A percentile compares a stretch with the other conserved stretches of the same genome.
These are phyloP conservation scores for Sylvietta virens DNA, from an alignment of 2,113 vertebrate genomes.

Conservation along the genomic window DNA sequence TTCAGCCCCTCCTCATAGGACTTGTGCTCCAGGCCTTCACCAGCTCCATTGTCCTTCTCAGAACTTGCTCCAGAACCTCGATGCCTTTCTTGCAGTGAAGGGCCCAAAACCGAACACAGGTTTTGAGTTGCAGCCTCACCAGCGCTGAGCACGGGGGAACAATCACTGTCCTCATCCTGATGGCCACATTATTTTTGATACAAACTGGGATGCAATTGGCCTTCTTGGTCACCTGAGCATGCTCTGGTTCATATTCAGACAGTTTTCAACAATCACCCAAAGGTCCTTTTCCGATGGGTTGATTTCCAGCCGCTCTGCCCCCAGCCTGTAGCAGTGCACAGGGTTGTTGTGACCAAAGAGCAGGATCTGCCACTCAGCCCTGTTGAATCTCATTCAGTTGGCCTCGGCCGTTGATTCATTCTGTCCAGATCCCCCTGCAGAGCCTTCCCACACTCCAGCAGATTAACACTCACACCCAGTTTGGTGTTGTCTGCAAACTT, in stretches of 20 bases:
- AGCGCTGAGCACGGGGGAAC: not conserved
- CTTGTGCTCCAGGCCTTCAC: not conserved
- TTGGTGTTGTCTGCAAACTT: not conserved
- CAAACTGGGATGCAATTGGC: not conserved
- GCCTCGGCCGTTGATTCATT: not conserved
- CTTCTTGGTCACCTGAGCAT: not conserved
- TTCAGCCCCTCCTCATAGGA: not conserved
- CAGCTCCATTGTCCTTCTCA: not conserved
- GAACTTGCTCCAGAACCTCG: not conserved
- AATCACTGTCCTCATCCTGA: fast-evolving
- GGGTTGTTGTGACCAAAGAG: too few relatives aligned
- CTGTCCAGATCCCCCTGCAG: not conserved
- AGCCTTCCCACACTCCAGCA: not conserved
- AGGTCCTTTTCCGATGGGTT: too few relatives aligned
- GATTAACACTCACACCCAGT: not conserved
- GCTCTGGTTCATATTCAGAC: not conserved
- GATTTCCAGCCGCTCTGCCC: not conserved
- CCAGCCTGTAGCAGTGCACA: not conserved
- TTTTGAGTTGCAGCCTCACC: not conserved
- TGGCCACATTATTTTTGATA: not conserved
- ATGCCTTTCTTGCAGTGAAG: not conserved
- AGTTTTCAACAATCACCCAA: fast-evolving
- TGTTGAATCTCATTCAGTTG: not conserved
- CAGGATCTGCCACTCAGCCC: not conserved
- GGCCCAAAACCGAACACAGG: not conserved